A percentile compares a stretch with the other conserved stretches of the same genome.
Conservation (phyloP, 2,797 vertebrate species). For the Hoplostethus mediterraneus region DNA sequence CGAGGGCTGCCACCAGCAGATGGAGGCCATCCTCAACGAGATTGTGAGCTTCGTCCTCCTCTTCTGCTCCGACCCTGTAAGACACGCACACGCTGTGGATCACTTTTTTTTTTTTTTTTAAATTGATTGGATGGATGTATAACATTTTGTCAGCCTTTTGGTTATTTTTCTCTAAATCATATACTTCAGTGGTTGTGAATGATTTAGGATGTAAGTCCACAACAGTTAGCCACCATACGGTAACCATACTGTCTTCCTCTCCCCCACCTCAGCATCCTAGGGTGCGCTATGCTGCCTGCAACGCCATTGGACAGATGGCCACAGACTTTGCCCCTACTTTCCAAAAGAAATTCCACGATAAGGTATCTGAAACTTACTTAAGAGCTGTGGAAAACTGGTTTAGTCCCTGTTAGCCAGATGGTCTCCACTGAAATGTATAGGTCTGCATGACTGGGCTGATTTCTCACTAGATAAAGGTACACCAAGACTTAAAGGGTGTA, state of each 20-base stretch:
- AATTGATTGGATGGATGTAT: no score
- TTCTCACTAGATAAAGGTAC: no score
- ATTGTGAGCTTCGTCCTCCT: conserved; percentile 96
- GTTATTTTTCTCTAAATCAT: no score
- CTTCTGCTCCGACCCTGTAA: conserved; percentile 96
- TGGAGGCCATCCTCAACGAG: conserved; percentile 98
- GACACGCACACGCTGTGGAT: conserved; percentile 34
- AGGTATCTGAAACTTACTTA: conserved; percentile 78
- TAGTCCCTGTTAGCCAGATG: neutral
- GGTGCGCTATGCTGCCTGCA: conserved; percentile 98
- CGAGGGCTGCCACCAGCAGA: conserved; percentile 98
- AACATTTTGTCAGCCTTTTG: no score
- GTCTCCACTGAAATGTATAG: no score
- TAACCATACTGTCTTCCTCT: neutral
- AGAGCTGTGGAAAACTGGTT: neutral
- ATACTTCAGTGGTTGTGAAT: neutral
- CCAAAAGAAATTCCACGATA: conserved; percentile 99
- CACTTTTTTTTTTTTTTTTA: no score
- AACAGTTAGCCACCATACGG: no score
- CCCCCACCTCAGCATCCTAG: conserved; percentile 89
- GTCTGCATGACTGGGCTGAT: no score
- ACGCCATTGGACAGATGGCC: conserved; percentile 98
- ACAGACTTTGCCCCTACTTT: conserved; percentile 99
- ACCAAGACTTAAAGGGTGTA: no score
- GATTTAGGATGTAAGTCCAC: neutral